phyloP scores from a whole-genome alignment of 2,888 invertebrate genomes.

The Augochlorella aurata region DNA sequence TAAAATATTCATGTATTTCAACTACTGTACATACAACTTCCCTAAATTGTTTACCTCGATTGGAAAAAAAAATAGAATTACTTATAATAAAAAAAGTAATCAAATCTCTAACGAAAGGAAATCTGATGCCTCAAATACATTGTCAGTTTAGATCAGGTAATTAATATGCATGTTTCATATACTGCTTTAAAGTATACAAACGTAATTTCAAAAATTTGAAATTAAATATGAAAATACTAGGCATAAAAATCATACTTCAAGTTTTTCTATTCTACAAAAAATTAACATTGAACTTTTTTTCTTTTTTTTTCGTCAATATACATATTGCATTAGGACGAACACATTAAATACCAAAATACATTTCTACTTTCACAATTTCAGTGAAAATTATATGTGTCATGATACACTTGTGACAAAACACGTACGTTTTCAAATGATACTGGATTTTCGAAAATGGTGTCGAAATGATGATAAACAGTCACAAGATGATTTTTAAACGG shows the following conservation, averaged over 20 bases:
- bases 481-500: not conserved
- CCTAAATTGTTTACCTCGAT: conserved; percentile 4
- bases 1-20: conserved; percentile 21
- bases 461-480: not conserved
- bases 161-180: conserved; percentile 21
- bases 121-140: conserved; percentile 8
- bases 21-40: not conserved
- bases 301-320: conserved; percentile 1
- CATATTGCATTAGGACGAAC: conserved; percentile 16
- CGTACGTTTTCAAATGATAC: not conserved
- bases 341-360: conserved; percentile 2
- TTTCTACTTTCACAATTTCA: not conserved
- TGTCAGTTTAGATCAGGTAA: not conserved
- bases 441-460: not conserved
- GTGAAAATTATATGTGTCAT: not conserved
- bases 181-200: not conserved
- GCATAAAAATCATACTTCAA: conserved; percentile 57
- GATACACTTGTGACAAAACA: not conserved
- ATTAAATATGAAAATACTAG: conserved; percentile 33
- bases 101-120: not conserved
- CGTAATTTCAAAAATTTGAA: conserved; percentile 29
- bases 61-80: not conserved
- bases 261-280: conserved; percentile 33
- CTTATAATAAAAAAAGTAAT: not conserved
- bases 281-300: conserved; percentile 19